Evolutionary conservation across 2,113 vertebrate species (phyloP), one percentile per base, ranked within the genome.

Genomic region (Shinisaurus crocodilurus): DNA sequence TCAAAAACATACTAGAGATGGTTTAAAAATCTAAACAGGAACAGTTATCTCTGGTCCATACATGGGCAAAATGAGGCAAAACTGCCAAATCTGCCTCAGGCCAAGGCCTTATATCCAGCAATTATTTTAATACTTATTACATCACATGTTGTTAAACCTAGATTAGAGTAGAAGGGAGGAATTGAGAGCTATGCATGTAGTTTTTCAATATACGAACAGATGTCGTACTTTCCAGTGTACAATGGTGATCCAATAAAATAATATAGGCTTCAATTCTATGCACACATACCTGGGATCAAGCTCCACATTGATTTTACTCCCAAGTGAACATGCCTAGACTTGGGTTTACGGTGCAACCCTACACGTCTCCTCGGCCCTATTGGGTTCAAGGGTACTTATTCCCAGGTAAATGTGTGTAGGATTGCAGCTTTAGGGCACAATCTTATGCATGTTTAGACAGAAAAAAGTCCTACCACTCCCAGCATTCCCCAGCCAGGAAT

Each of bases 151-250:
- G 2, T 80, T 87, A 89, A 77, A 29, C 81, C 50, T 15, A 93
- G 20, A 91, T 86, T 83, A 86, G 32, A 60, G 32, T 82, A 95
- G 91, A 93, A 82, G 40, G n/a, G 89, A 90, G 89, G 34, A 15
- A 40, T 85, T 91, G 23, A 94, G 57, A 3, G 57, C 83, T 25
- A 88, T 91, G 82, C 8, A 18, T 86, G 69, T 89, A 88, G 34
- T 94, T 92, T 94, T 88, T 89, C 76, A 95, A 37, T 85, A 94
- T 37, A 80, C 13, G 34, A 32, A 89, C 57, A 90, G 6, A 27
- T 67, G 23, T 76, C 27, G 57, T 91, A 86, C 43, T 96, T 94
- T 93, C 76, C 34, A 37, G 86, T 92, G 50, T 77, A 84, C 72
- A 2, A 85, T 92, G 86, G 92, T 57, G 34, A 88, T 92, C 9